These are phyloP conservation scores for Halictus ligatus DNA, from an alignment of 2,888 invertebrate species.

Conservation along the genomic window DNA sequence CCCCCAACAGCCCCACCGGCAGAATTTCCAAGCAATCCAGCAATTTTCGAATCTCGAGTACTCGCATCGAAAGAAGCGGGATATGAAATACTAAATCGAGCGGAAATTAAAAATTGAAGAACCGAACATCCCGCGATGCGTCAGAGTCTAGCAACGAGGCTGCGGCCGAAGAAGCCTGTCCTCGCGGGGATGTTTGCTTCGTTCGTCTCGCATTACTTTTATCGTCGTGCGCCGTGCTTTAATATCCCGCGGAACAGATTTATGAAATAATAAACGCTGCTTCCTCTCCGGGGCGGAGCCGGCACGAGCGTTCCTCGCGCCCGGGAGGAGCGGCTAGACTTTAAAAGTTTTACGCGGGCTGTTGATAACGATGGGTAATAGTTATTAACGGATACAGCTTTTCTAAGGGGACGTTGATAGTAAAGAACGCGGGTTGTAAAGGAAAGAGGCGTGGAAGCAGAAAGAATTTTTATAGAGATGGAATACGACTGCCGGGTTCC, in stretches of 20 bases:
- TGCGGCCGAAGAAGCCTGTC: background rate
- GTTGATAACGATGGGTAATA: conserved; percentile 1
- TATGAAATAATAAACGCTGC: background rate
- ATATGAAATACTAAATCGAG: background rate
- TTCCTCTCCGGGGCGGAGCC: background rate
- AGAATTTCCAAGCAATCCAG: background rate
- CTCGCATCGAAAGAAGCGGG: background rate
- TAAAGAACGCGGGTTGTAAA: background rate
- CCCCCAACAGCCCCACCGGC: too few species aligned
- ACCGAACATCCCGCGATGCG: background rate
- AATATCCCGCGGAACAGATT: background rate
- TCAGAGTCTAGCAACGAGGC: background rate
- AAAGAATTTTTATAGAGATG: conserved; percentile 1
- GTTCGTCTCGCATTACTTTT: conserved; percentile 5
- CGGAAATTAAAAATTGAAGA: background rate
- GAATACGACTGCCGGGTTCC: background rate
- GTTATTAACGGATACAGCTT: conserved; percentile 2
- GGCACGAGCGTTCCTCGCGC: background rate
- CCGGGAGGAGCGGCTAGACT: background rate
- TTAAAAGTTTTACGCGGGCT: background rate
- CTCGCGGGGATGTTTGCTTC: background rate
- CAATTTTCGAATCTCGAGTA: background rate
- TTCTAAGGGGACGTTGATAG: background rate
- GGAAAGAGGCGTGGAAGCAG: background rate
- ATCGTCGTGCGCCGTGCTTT: background rate